Evolutionary conservation across 2,888 invertebrate species (phyloP), one percentile per base, ranked within the genome.

Genomic region (Agriopis leucophaearia): DNA sequence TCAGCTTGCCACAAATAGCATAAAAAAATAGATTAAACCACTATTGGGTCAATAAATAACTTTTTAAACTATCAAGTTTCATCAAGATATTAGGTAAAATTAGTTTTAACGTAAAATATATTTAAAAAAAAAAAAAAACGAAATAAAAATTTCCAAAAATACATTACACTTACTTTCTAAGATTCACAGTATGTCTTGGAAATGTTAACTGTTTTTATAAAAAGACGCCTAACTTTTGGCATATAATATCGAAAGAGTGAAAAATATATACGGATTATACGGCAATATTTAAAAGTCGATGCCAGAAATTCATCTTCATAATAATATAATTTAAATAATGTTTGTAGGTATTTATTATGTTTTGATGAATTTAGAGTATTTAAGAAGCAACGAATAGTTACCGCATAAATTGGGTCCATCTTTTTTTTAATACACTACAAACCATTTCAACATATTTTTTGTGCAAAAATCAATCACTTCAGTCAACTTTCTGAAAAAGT

Each of bases 171-270:
- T 48, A 48, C 48, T 27, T n/a, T 48, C 48, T 72, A 71, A 71
- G 50, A 61, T 47, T 61, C 59, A 69, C 60, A 62, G 48, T 57
- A 45, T 7, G n/a, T 51, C 45, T 45, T 71, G 74, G 74, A 74
- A 80, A 76, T 76, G 74, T 73, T 64, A 62, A 18, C 47, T 54
- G 54, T 58, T 69, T 35, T 36, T 8, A n/a, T 15, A 52, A 52
- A 9, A 52, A 52, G 8, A 35, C 35, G 27, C 36, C 36, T 12
- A 15, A 15, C 8, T 48, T 18, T 48, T 27, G 18, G 27, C 48
- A 48, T 10, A 18, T 48, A 0, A 48, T 18, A 48, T 15, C 16
- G 8, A 47, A 48, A 9, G 5, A 18, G 27, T 27, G 27, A 27
- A 27, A 2, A 27, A 27, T n/a, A n/a, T n/a, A n/a, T n/a, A n/a